Evolutionary conservation across 2,888 invertebrate species (phyloP), one percentile per base, ranked within the genome.

Genomic region (Brachyptera risi): DNA sequence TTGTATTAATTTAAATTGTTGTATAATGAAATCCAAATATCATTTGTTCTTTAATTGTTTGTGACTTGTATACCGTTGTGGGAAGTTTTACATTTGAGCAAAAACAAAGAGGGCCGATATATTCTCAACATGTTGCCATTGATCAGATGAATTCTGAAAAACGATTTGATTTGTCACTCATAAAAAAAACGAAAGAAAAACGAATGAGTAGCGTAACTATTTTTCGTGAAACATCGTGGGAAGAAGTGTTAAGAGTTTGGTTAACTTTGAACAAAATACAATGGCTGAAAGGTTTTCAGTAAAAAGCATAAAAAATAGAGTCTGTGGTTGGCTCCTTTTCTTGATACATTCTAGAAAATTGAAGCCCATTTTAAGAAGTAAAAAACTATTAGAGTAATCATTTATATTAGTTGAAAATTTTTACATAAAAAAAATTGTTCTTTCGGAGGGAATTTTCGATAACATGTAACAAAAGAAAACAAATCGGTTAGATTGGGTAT

Each of bases 241-340:
- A 54, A 37, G 27, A 27, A 51, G 35, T 26, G 35, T 21, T 51
- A 31, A 27, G 31, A 51, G 51, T 51, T 54, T 54, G 37, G 37
- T 37, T 35, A 54, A 35, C 37, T 54, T 37, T 19, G 21, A 37
- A 54, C 54, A 54, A 54, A 54, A 54, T 54, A 54, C 54, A 54
- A 54, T 54, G 54, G 54, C 35, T 35, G 13, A 37, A 54, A 37
- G 37, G 44, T 17, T 54, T 54, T 54, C 23, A 21, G 37, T 37
- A 37, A 23, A 54, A 37, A 37, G 24, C 24, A 47, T 24, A 23
- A n/a, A 47, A 24, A 23, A 23, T 23, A 31, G 11, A 31, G 11
- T 31, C 7, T 31, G 31, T 31, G 5, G 5, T 31, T 11, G 31
- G 5, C 11, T 5, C 31, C 31, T 11, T 7, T 31, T 31, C 31